Percentiles rank a stretch among this genome's conserved stretches.
Conservation (phyloP, 2,797 vertebrate genomes). For the Diceros bicornis region DNA sequence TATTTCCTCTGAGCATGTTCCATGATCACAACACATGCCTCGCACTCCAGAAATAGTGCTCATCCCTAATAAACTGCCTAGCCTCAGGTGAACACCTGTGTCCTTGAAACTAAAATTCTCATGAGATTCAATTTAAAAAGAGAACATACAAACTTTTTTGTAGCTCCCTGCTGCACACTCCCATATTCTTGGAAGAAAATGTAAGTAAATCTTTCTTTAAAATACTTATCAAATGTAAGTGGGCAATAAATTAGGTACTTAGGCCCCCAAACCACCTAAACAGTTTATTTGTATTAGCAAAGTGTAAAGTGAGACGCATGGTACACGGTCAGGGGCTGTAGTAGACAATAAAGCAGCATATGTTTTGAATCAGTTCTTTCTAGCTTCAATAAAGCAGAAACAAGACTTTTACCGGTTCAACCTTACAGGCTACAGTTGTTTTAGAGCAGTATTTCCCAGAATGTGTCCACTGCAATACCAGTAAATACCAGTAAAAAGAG, state of each 20-base stretch:
- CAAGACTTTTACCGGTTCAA: slow-evolving; percentile 80
- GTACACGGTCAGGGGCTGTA: slow-evolving; percentile 73
- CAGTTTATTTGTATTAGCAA: slow-evolving; percentile 71
- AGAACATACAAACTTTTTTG: slow-evolving; percentile 39
- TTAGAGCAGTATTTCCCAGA: slow-evolving; percentile 19
- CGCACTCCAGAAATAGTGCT: neutral
- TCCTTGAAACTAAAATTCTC: slow-evolving; percentile 50
- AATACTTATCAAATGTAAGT: slow-evolving; percentile 62
- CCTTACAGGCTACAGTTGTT: slow-evolving; percentile 67
- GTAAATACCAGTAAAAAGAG: slow-evolving; percentile 27
- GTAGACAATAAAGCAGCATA: slow-evolving; percentile 83
- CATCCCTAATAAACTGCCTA: neutral
- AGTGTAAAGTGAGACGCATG: slow-evolving; percentile 76
- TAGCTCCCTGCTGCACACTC: slow-evolving; percentile 62
- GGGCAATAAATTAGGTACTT: slow-evolving; percentile 50
- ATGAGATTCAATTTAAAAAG: slow-evolving; percentile 61
- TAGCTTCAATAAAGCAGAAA: slow-evolving; percentile 83
- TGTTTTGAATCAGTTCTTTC: slow-evolving; percentile 83
- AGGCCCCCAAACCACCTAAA: slow-evolving; percentile 56
- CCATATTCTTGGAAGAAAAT: slow-evolving; percentile 73
- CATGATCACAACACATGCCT: neutral
- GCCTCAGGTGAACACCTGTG: slow-evolving; percentile 69
- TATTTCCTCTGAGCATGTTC: neutral
- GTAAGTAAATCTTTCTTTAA: slow-evolving; percentile 52
- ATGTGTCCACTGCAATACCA: neutral